Conservation (phyloP, 2,113 vertebrate species). For the Diglossa brunneiventris region DNA sequence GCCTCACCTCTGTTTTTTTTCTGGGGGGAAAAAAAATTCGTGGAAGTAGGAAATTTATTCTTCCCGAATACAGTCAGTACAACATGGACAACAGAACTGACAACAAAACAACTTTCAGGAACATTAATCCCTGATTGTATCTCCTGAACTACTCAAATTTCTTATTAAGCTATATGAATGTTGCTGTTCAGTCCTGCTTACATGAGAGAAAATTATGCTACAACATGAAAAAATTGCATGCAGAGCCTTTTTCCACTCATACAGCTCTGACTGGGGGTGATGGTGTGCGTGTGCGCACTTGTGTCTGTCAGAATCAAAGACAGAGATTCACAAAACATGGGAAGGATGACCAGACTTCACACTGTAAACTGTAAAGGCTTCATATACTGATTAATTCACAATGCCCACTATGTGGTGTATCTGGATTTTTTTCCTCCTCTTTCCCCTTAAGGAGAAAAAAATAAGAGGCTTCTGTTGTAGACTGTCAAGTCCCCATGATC, state of each 20-base stretch:
- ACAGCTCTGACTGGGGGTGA: neutral
- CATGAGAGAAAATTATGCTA: neutral
- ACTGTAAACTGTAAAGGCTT: neutral
- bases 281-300: rapidly evolving
- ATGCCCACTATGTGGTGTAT: neutral
- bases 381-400: neutral
- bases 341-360: neutral
- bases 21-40: rapidly evolving
- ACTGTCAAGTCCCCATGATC: neutral
- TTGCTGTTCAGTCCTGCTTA: neutral
- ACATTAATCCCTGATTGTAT: neutral
- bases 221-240: neutral
- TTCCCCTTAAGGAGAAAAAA: neutral
- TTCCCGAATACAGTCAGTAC: neutral
- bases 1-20: neutral
- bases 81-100: neutral
- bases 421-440: rapidly evolving
- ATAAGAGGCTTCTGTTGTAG: neutral
- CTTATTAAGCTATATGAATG: neutral
- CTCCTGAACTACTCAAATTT: neutral
- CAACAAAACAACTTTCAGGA: neutral
- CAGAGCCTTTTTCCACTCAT: neutral
- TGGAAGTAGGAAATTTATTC: neutral
- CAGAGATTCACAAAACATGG: neutral
- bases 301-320: neutral